A percentile compares a stretch with the other conserved stretches of the same genome.
Conservation (phyloP, 2,888 invertebrate species). For the Chymomyza fuscimana region DNA sequence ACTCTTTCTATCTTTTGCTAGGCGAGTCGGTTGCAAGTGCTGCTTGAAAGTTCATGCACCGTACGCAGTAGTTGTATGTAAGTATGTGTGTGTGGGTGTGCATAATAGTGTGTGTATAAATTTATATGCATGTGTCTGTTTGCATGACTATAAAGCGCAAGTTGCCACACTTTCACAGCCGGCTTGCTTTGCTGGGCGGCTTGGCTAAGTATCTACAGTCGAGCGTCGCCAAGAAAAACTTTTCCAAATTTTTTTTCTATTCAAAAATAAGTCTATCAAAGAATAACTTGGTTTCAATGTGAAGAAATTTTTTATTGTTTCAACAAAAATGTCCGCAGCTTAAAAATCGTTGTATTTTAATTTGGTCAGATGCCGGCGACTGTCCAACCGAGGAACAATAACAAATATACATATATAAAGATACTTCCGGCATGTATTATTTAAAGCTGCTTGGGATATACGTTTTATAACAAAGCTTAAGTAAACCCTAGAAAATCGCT, state of each 20-base stretch:
- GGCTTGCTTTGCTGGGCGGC: not conserved
- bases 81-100: slow-evolving; percentile 30
- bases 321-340: no score
- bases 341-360: no score
- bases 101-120: slow-evolving; percentile 15
- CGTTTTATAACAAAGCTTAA: no score
- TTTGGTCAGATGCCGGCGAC: no score
- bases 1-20: slow-evolving; percentile 9
- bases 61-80: slow-evolving; percentile 41
- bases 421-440: no score
- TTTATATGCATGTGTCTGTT: slow-evolving; percentile 41
- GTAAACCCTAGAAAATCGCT: no score
- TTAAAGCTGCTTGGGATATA: no score
- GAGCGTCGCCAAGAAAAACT: slow-evolving; percentile 32
- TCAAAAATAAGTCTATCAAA: no score
- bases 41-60: slow-evolving; percentile 77
- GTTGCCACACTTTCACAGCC: slow-evolving; percentile 45
- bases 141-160: slow-evolving; percentile 32
- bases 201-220: slow-evolving; percentile 19
- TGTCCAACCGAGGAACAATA: no score
- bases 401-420: no score
- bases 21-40: slow-evolving; percentile 58
- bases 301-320: no score
- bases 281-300: no score
- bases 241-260: slow-evolving; percentile 15